phyloP scores from a whole-genome alignment of 2,797 vertebrate species.

The Pterois miles region DNA sequence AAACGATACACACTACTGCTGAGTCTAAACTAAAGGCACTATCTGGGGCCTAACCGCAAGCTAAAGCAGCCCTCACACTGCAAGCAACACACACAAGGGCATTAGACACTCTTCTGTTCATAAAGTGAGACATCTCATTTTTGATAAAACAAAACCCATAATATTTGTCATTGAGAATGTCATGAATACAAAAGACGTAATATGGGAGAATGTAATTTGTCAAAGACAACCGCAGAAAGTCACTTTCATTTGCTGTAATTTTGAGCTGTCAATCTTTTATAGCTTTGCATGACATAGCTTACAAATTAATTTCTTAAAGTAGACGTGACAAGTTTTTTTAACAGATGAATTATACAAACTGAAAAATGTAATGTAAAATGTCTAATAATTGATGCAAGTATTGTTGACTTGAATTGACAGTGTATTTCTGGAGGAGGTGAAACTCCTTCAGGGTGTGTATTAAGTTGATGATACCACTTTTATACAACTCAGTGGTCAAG shows the following conservation, averaged over 20 bases:
- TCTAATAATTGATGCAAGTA: background rate
- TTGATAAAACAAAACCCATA: background rate
- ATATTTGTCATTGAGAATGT: background rate
- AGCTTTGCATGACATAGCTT: background rate
- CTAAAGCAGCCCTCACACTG: constrained; percentile 6
- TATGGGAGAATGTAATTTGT: constrained; percentile 2
- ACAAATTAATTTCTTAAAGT: background rate
- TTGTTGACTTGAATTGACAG: constrained; percentile 21
- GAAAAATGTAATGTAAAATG: background rate
- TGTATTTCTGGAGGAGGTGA: constrained; percentile 9
- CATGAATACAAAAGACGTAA: background rate
- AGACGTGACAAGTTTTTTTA: background rate
- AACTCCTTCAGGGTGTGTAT: constrained; percentile 37
- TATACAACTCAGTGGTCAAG: constrained; percentile 57
- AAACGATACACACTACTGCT: constrained; percentile 29
- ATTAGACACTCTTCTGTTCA: background rate
- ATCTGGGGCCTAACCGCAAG: constrained; percentile 3
- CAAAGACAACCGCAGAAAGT: background rate
- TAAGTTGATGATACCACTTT: constrained; percentile 57
- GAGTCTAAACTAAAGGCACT: constrained; percentile 33
- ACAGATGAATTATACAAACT: background rate
- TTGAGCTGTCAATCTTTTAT: background rate
- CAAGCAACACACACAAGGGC: background rate
- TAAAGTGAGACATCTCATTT: background rate
- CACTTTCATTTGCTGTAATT: background rate